phyloP scores from a whole-genome alignment of 2,888 invertebrate genomes.

The Ophion slaviceki region DNA sequence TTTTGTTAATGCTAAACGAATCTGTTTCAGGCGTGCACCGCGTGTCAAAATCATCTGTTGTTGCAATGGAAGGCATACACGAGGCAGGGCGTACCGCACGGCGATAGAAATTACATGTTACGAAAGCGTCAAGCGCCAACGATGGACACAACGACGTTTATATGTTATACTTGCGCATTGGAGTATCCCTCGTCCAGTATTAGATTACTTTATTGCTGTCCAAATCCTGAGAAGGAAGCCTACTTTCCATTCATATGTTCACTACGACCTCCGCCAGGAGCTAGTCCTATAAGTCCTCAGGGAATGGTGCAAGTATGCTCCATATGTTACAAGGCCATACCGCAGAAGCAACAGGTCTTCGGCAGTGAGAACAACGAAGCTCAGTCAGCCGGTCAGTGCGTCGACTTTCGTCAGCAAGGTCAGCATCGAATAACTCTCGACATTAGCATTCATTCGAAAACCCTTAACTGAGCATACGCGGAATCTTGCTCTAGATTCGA shows the following conservation, averaged over 20 bases:
- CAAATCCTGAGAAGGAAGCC: conserved; percentile 93
- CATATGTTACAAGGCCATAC: conserved; percentile 93
- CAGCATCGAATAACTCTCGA: conserved; percentile 11
- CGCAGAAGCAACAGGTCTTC: conserved; percentile 90
- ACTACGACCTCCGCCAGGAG: conserved; percentile 91
- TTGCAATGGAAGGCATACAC: conserved; percentile 94
- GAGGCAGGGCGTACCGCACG: conserved; percentile 89
- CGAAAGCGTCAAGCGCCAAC: conserved; percentile 90
- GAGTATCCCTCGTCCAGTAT: conserved; percentile 92
- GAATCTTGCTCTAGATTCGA: neutral
- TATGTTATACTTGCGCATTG: conserved; percentile 95
- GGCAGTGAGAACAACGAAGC: conserved; percentile 86
- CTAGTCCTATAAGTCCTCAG: conserved; percentile 95
- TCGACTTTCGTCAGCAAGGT: conserved; percentile 79
- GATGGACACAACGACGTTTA: conserved; percentile 89
- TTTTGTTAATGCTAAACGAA: neutral
- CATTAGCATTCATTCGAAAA: neutral
- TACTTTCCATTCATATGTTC: conserved; percentile 95
- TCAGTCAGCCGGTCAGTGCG: conserved; percentile 76
- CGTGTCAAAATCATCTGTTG: conserved; percentile 93
- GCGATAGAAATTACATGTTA: conserved; percentile 92
- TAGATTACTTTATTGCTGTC: conserved; percentile 92
- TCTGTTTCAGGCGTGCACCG: conserved; percentile 89
- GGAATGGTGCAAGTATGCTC: conserved; percentile 95
- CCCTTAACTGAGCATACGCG: neutral